A percentile compares a stretch with the other conserved stretches of the same genome.
Conservation (phyloP, 2,797 vertebrate species). For the Salmo trutta region DNA sequence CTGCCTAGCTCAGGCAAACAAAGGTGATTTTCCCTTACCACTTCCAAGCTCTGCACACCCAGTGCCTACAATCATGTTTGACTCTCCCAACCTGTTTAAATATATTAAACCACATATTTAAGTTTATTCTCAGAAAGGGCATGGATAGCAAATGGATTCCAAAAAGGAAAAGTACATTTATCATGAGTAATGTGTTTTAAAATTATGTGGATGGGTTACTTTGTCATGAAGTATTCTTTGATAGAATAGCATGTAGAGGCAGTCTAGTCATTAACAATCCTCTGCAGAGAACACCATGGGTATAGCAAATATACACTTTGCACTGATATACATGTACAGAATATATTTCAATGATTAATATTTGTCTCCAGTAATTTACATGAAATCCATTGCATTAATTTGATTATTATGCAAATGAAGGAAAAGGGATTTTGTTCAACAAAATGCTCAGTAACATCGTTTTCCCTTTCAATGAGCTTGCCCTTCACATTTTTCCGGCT, state of each 20-base stretch:
- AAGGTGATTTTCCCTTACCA: not conserved
- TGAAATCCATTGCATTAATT: conserved; percentile 43
- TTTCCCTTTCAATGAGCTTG: conserved; percentile 14
- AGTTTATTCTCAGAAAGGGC: conserved; percentile 7
- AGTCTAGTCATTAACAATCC: conserved; percentile 3
- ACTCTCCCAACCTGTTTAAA: conserved; percentile 21
- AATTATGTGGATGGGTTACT: conserved; percentile 26
- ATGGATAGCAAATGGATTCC: conserved; percentile 14
- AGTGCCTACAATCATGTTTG: conserved; percentile 6
- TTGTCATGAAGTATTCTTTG: conserved; percentile 20
- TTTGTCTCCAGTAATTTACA: conserved; percentile 49
- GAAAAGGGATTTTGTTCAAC: conserved; percentile 2
- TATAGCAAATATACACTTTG: conserved; percentile 12
- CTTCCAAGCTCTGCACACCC: not conserved
- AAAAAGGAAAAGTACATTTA: conserved; percentile 21
- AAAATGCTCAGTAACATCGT: conserved; percentile 1
- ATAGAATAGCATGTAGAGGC: conserved; percentile 21
- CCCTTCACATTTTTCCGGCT: conserved; percentile 12
- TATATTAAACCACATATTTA: conserved; percentile 18
- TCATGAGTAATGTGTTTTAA: conserved; percentile 29
- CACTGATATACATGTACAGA: conserved; percentile 31
- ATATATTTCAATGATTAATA: conserved; percentile 43
- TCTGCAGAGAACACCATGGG: conserved; percentile 4
- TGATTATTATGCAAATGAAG: conserved; percentile 45
- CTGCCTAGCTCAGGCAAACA: not conserved